Evolutionary conservation across 2,797 vertebrate genomes (phyloP).

Genomic region (Clarias laeviceps): DNA sequence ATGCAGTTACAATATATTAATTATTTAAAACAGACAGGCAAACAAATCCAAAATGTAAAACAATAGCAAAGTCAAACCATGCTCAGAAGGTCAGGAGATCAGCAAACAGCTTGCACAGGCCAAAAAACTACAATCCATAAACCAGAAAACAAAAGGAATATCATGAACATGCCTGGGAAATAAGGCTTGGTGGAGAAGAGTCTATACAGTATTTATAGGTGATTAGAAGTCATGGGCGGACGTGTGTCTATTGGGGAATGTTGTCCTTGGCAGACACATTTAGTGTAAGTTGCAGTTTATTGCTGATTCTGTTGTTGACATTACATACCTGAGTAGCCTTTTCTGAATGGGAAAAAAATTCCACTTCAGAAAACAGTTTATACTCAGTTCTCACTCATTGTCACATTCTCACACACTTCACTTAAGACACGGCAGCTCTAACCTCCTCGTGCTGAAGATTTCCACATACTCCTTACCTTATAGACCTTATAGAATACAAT

Average conservation of each 20-base stretch:
- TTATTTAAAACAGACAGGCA: background rate
- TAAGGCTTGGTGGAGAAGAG: background rate
- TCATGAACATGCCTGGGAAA: background rate
- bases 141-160: background rate
- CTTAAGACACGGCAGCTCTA: background rate
- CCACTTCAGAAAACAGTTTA: background rate
- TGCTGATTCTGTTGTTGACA: background rate
- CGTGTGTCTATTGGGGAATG: background rate
- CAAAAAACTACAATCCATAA: background rate
- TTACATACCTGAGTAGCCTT: background rate
- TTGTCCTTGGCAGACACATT: background rate
- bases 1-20: background rate
- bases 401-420: background rate
- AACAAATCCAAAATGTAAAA: background rate
- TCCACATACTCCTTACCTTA: background rate
- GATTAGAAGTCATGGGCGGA: background rate
- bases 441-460: background rate
- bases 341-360: background rate
- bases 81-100: background rate
- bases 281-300: background rate
- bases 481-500: background rate
- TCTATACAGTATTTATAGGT: background rate
- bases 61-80: background rate
- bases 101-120: background rate
- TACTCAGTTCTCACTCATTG: background rate